A percentile compares a stretch with the other conserved stretches of the same genome.
Evolutionary conservation across 2,888 invertebrate genomes (phyloP).

Genomic region (Drosophila vallismaia): DNA sequence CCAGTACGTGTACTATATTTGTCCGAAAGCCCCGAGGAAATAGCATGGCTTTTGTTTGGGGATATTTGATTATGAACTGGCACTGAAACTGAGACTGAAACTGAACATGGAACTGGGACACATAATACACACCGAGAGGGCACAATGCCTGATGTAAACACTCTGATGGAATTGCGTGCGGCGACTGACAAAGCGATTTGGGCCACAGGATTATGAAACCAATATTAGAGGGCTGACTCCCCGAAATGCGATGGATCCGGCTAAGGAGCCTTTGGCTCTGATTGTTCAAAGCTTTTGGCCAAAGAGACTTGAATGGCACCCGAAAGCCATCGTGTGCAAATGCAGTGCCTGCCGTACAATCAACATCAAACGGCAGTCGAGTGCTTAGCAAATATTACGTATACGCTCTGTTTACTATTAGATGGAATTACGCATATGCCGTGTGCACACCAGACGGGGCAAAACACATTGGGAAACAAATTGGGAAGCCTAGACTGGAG

Average conservation of each 20-base stretch:
- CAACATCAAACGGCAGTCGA: constrained; percentile 31
- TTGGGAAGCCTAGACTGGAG: background rate
- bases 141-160: constrained; percentile 5
- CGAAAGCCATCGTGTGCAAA: background rate
- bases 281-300: constrained; percentile 23
- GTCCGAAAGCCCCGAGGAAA: constrained; percentile 7
- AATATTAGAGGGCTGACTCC: constrained; percentile 11
- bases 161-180: constrained; percentile 14
- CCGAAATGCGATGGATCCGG: background rate
- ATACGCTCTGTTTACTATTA: constrained; percentile 43
- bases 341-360: constrained; percentile 19
- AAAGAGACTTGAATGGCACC: constrained; percentile 9
- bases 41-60: constrained; percentile 4
- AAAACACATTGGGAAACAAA: background rate
- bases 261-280: constrained; percentile 3
- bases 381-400: constrained; percentile 45
- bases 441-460: constrained; percentile 18
- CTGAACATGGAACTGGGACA: background rate
- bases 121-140: background rate
- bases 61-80: constrained; percentile 37
- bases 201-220: constrained; percentile 27
- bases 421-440: constrained; percentile 62
- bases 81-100: constrained; percentile 11
- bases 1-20: background rate
- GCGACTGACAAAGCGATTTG: constrained; percentile 29